These are phyloP conservation scores for Conopomorpha cramerella DNA, from an alignment of 1,140 invertebrate species.

Conservation along the genomic window DNA sequence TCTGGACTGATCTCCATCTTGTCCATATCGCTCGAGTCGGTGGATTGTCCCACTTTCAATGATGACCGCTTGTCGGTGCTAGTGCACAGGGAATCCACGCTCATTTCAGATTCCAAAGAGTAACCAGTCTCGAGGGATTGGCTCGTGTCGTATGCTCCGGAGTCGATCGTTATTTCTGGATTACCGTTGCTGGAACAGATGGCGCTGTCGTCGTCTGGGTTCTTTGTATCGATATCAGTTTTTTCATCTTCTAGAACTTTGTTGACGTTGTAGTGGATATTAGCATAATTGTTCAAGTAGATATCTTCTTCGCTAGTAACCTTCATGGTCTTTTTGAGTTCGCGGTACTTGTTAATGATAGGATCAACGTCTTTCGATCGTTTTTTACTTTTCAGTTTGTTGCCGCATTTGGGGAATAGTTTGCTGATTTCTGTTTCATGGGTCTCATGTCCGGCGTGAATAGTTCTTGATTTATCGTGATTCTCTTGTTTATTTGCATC, in stretches of 20 bases:
- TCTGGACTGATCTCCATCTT: conserved; percentile 59
- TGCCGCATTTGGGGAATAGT: conserved; percentile 49
- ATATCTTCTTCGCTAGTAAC: conserved; percentile 51
- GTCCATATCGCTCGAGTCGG: conserved; percentile 54
- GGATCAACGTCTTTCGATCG: conserved; percentile 49
- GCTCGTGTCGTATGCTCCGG: conserved; percentile 46
- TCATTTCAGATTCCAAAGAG: conserved; percentile 57
- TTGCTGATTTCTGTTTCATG: conserved; percentile 47
- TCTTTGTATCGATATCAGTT: conserved; percentile 38
- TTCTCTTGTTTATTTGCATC: conserved; percentile 64
- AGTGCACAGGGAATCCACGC: conserved; percentile 51
- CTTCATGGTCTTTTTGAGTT: conserved; percentile 48
- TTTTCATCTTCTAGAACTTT: conserved; percentile 32
- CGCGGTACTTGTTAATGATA: conserved; percentile 51
- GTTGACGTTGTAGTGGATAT: conserved; percentile 45
- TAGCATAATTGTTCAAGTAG: conserved; percentile 53
- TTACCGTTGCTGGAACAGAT: conserved; percentile 55
- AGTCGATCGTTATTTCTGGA: conserved; percentile 58
- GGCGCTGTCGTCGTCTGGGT: conserved; percentile 52
- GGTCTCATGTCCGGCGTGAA: conserved; percentile 42
- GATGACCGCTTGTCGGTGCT: conserved; percentile 55
- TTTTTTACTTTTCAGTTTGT: conserved; percentile 51
- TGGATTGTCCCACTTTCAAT: conserved; percentile 55
- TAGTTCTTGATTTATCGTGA: conserved; percentile 45
- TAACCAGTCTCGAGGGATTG: conserved; percentile 57